A percentile compares a stretch with the other conserved stretches of the same genome.
phyloP scores from a whole-genome alignment of 2,113 vertebrate species.

The Charina bottae region DNA sequence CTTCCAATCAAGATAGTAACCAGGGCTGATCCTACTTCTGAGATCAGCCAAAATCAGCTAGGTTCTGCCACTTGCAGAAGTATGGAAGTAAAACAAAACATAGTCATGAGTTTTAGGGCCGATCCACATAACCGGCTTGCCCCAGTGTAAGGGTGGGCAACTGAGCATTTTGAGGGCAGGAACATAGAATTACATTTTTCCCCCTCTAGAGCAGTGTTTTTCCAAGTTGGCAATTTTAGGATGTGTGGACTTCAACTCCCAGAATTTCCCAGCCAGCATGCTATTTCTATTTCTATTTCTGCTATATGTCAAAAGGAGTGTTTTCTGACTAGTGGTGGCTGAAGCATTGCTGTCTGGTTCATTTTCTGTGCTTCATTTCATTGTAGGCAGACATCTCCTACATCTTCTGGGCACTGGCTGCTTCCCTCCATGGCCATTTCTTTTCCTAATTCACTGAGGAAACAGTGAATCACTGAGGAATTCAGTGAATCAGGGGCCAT shows the following conservation, averaged over 20 bases:
- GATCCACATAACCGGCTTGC: neutral
- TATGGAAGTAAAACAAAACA: too few species aligned
- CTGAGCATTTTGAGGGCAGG: neutral
- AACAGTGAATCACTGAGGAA: neutral
- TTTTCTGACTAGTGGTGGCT: neutral
- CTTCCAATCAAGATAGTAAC: too few species aligned
- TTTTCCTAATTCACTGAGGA: neutral
- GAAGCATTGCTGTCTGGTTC: neutral
- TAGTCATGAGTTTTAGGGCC: neutral
- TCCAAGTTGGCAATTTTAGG: too few species aligned
- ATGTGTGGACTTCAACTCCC: too few species aligned
- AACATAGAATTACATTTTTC: neutral
- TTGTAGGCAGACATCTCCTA: neutral
- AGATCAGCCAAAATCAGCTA: too few species aligned
- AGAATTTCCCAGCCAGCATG: too few species aligned
- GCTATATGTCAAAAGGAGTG: neutral
- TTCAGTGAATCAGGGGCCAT: too few species aligned
- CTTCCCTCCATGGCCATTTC: neutral
- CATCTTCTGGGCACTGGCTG: neutral
- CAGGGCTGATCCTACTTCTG: too few species aligned
- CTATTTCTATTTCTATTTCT: neutral
- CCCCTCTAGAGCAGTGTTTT: neutral
- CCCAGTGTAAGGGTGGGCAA: neutral
- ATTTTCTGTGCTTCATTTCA: neutral
- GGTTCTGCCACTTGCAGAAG: too few species aligned